Evolutionary conservation across 1,140 invertebrate species (phyloP).

Genomic region (Ooceraea biroi): DNA sequence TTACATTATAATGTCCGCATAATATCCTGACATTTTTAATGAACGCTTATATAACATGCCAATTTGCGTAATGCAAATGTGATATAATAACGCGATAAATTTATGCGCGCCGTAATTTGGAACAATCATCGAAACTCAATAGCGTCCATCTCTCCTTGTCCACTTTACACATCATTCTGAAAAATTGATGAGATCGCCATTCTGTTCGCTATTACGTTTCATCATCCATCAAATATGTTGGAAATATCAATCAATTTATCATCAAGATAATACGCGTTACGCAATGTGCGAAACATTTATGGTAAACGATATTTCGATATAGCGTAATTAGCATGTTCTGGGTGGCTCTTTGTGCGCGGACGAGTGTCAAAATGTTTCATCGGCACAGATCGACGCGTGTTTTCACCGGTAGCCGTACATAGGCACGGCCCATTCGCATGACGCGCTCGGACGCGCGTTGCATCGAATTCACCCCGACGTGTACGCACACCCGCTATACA

Average conservation of each 20-base stretch:
- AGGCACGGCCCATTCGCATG: not conserved
- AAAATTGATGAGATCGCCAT: not conserved
- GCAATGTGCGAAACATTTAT: not conserved
- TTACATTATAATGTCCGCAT: not conserved
- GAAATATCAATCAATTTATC: slow-evolving; percentile 32
- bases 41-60: not conserved
- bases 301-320: not conserved
- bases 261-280: not conserved
- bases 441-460: not conserved
- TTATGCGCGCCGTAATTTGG: not conserved
- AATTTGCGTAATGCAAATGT: not conserved
- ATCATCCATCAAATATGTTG: not conserved
- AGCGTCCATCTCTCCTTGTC: not conserved
- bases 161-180: not conserved
- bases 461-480: not conserved
- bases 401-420: slow-evolving; percentile 5
- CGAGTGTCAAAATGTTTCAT: slow-evolving; percentile 25
- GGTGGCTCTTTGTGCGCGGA: too few relatives aligned
- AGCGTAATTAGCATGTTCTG: slow-evolving; percentile 13
- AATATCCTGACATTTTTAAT: not conserved
- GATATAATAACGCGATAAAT: not conserved
- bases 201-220: not conserved
- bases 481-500: not conserved
- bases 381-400: not conserved
- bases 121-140: not conserved